phyloP scores from a whole-genome alignment of 2,888 invertebrate species.

The Athetis lepigone region DNA sequence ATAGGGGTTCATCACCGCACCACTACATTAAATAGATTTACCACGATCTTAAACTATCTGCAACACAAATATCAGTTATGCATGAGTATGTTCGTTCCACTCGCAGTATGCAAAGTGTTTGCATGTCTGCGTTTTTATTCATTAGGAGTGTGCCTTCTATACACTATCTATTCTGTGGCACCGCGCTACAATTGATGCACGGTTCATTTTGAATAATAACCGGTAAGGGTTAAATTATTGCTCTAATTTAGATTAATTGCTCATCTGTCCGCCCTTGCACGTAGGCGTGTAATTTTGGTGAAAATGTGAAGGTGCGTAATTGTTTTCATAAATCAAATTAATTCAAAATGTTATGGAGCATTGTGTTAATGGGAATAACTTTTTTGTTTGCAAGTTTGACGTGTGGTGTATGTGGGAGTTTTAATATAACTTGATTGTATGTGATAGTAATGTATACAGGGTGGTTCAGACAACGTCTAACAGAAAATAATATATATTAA shows the following conservation, averaged over 20 bases:
- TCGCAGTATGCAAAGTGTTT: too few species aligned
- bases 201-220: constrained; percentile 70
- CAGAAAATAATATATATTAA: too few species aligned
- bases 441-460: too few species aligned
- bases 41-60: too few species aligned
- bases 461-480: too few species aligned
- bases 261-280: constrained; percentile 71
- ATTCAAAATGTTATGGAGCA: constrained; percentile 56
- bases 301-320: constrained; percentile 63
- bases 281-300: constrained; percentile 72
- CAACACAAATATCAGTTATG: too few species aligned
- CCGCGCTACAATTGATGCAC: constrained; percentile 62
- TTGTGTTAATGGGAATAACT: constrained; percentile 37
- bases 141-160: background rate
- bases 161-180: constrained; percentile 8
- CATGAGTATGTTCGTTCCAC: too few species aligned
- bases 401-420: constrained; percentile 35
- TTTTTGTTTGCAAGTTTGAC: constrained; percentile 23
- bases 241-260: constrained; percentile 85
- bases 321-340: constrained; percentile 71
- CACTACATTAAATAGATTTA: too few species aligned
- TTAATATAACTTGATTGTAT: constrained; percentile 1
- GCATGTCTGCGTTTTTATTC: too few species aligned
- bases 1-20: too few species aligned
- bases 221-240: constrained; percentile 82